These are phyloP conservation scores for Eciton burchellii DNA, from an alignment of 1,140 invertebrate genomes.

Conservation along the genomic window DNA sequence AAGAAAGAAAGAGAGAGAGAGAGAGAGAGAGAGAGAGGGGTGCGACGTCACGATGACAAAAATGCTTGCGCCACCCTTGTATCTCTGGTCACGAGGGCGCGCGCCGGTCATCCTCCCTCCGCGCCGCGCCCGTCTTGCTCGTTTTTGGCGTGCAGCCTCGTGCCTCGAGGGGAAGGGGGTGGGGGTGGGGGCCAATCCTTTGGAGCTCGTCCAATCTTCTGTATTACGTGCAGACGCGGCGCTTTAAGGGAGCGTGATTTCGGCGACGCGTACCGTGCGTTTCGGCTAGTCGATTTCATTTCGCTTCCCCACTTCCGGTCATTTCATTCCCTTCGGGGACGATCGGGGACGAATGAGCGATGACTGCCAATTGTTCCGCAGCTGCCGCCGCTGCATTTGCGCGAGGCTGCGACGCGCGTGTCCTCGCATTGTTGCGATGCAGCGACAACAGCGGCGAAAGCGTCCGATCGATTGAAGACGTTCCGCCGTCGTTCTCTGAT, in stretches of 20 bases:
- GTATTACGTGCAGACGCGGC: neutral
- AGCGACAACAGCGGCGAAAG: neutral
- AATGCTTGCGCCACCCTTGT: constrained; percentile 20
- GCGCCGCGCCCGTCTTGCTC: neutral
- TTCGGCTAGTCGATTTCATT: too few relatives aligned
- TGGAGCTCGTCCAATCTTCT: neutral
- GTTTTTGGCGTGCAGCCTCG: neutral
- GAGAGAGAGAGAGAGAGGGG: too few relatives aligned
- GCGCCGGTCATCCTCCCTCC: neutral
- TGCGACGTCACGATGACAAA: constrained; percentile 14
- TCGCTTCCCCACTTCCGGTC: too few relatives aligned
- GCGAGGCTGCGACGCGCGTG: too few relatives aligned
- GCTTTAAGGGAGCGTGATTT: neutral
- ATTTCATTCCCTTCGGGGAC: too few relatives aligned
- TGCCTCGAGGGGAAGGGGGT: too few relatives aligned
- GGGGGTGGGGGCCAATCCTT: too few relatives aligned
- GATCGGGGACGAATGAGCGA: too few relatives aligned
- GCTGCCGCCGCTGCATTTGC: too few relatives aligned
- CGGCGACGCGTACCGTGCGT: too few relatives aligned
- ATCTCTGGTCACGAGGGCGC: constrained; percentile 14
- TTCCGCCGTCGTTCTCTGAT: neutral
- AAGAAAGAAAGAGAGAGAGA: too few relatives aligned
- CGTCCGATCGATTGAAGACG: constrained; percentile 50
- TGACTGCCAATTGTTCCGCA: neutral
- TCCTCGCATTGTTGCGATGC: constrained; percentile 14